These are phyloP conservation scores for Vulpes vulpes DNA, from an alignment of 2,113 vertebrate genomes.

Conservation along the genomic window DNA sequence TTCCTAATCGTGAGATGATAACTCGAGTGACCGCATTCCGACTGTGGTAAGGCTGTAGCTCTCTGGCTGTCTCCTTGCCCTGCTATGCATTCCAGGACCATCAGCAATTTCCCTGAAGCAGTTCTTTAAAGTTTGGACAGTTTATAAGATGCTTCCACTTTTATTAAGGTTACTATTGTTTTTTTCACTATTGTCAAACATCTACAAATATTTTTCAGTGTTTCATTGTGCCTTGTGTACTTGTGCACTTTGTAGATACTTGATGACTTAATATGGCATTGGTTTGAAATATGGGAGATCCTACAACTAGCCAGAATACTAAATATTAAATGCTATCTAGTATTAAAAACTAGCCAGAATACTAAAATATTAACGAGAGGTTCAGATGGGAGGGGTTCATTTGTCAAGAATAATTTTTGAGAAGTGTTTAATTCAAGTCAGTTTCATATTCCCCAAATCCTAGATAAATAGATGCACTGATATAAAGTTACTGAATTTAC, in stretches of 20 bases:
- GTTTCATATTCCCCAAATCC: not conserved
- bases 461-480: not conserved
- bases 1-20: conserved; percentile 60
- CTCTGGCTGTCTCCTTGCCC: not conserved
- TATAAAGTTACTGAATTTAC: not conserved
- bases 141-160: not conserved
- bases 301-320: not conserved
- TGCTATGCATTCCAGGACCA: conserved; percentile 18
- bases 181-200: not conserved
- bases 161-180: not conserved
- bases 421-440: not conserved
- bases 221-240: not conserved
- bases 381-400: not conserved
- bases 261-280: not conserved
- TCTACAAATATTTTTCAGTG: not conserved
- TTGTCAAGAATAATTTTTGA: conserved; percentile 1
- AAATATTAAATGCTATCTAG: not conserved
- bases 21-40: conserved; percentile 47
- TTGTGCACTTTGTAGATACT: not conserved
- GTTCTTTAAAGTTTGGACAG: not conserved
- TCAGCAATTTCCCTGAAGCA: not conserved
- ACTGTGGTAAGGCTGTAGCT: not conserved
- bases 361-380: not conserved
- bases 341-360: not conserved
- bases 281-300: not conserved